These are phyloP conservation scores for Lottia gigantea DNA, from an alignment of 2,888 invertebrate genomes.

Conservation along the genomic window DNA sequence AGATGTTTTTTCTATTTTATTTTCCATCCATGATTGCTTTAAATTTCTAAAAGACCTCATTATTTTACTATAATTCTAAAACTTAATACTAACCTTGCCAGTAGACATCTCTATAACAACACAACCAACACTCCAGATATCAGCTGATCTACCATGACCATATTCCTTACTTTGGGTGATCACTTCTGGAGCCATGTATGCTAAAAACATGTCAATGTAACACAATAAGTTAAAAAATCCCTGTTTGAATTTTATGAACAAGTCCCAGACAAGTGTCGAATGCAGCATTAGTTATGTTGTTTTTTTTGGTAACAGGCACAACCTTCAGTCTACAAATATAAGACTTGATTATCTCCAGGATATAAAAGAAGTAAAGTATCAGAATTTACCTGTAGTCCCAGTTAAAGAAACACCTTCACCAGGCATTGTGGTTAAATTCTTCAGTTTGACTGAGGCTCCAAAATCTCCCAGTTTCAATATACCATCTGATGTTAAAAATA, in stretches of 20 bases:
- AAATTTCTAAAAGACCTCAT: no score
- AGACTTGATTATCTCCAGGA: neutral
- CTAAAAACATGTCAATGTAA: constrained; percentile 70
- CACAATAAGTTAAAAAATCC: no score
- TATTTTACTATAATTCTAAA: neutral
- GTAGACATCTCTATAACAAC: constrained; percentile 95
- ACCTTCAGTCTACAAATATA: no score
- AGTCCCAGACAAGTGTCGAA: neutral
- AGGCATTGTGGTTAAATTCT: constrained; percentile 73
- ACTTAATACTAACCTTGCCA: constrained; percentile 78
- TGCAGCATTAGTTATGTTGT: neutral
- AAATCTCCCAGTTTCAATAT: constrained; percentile 91
- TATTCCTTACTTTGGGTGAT: constrained; percentile 70
- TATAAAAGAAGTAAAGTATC: constrained; percentile 6
- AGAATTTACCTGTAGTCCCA: constrained; percentile 82
- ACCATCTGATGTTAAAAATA: constrained; percentile 87
- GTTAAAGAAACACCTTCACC: constrained; percentile 64
- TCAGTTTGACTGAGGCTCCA: constrained; percentile 92
- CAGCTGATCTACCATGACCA: constrained; percentile 92
- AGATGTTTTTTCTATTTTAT: no score
- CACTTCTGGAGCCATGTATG: constrained; percentile 97
- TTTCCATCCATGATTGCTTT: no score
- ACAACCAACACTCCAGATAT: constrained; percentile 96
- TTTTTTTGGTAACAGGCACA: neutral
- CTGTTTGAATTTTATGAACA: no score